Percentiles rank a stretch among this genome's conserved stretches.
Evolutionary conservation across 2,113 vertebrate species (phyloP).

Genomic region (Glareola pratincola): DNA sequence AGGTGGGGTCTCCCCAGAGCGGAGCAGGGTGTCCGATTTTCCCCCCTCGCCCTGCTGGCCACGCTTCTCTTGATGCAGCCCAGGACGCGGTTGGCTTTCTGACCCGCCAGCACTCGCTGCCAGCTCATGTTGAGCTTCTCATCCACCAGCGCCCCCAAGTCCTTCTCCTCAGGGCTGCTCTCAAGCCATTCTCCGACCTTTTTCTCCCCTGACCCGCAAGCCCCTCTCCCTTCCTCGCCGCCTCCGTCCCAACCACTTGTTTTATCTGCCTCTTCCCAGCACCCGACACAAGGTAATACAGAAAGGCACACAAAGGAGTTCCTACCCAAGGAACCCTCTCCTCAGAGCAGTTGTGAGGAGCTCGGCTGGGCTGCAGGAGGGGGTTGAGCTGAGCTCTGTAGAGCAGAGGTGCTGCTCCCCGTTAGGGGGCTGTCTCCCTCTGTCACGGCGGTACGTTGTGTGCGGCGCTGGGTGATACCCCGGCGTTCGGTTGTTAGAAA

Average conservation of each 20-base stretch:
- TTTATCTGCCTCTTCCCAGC: background rate
- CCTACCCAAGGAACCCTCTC: background rate
- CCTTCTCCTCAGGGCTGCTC: too few relatives aligned
- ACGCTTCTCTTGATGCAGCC: too few relatives aligned
- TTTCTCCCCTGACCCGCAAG: background rate
- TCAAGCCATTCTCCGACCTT: background rate
- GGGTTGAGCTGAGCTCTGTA: background rate
- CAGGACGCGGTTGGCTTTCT: too few relatives aligned
- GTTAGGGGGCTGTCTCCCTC: background rate
- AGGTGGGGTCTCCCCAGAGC: too few relatives aligned
- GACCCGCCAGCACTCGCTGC: too few relatives aligned
- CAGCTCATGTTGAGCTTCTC: too few relatives aligned
- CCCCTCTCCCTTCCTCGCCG: background rate
- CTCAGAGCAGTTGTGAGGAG: rapidly evolving
- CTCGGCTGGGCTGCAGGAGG: background rate
- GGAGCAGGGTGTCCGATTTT: too few relatives aligned
- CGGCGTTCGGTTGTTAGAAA: background rate
- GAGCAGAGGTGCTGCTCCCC: background rate
- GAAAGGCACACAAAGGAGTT: too few relatives aligned
- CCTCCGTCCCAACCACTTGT: background rate
- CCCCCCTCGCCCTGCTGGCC: too few relatives aligned
- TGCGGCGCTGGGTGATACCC: background rate
- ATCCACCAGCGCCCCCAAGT: too few relatives aligned
- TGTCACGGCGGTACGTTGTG: rapidly evolving
- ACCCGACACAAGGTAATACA: background rate